phyloP scores from a whole-genome alignment of 2,888 invertebrate species.

The Nipponacmea schrenckii region DNA sequence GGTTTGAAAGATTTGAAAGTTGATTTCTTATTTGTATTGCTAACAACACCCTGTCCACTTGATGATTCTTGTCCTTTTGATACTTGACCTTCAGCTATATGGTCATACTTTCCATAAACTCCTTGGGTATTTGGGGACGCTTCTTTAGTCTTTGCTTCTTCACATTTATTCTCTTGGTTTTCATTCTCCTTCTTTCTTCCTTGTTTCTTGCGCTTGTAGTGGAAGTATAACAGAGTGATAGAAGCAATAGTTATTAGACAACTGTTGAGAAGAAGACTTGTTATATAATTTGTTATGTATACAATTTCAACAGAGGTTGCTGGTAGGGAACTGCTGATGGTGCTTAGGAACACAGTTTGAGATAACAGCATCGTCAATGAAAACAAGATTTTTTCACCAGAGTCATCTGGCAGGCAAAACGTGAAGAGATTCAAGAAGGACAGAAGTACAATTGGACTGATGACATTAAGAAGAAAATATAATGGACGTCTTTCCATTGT shows the following conservation, averaged over 20 bases:
- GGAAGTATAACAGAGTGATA: neutral
- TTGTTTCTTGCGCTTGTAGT: neutral
- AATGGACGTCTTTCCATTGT: neutral
- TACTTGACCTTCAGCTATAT: too few relatives aligned
- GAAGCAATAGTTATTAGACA: neutral
- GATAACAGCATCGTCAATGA: neutral
- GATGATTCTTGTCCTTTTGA: too few relatives aligned
- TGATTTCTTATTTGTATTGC: too few relatives aligned
- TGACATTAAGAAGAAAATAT: neutral
- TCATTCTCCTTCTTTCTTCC: neutral
- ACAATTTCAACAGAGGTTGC: neutral
- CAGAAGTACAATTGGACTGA: neutral
- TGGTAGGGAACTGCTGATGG: neutral
- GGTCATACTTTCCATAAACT: too few relatives aligned
- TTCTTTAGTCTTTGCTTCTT: too few relatives aligned
- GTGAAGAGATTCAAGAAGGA: neutral
- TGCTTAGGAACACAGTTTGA: neutral
- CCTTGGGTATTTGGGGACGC: too few relatives aligned
- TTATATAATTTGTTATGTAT: neutral
- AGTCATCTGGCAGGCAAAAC: neutral
- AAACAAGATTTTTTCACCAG: neutral
- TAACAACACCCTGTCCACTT: too few relatives aligned
- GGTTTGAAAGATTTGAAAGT: too few relatives aligned
- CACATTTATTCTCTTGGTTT: too few relatives aligned
- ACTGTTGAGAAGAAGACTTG: neutral